These are phyloP conservation scores for Larimichthys crocea DNA, from an alignment of 2,113 vertebrate species.

Conservation along the genomic window DNA sequence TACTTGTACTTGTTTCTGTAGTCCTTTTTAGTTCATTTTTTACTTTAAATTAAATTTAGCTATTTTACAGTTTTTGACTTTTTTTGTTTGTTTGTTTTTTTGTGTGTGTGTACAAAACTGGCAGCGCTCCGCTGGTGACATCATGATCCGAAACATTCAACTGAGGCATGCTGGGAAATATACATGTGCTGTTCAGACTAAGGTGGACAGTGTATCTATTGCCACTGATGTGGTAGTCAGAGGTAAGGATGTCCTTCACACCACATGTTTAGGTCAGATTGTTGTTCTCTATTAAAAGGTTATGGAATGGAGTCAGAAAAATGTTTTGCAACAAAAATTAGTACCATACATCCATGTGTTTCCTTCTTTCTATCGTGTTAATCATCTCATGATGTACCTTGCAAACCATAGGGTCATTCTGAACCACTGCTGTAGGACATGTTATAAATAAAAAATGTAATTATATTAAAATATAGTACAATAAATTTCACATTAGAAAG, in stretches of 20 bases:
- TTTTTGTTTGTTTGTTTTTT: neutral
- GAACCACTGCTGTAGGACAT: neutral
- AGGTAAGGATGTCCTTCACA: conserved; percentile 81
- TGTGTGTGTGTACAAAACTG: neutral
- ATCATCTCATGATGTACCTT: neutral
- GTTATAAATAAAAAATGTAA: neutral
- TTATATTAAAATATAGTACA: neutral
- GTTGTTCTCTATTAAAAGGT: neutral
- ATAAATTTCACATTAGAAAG: neutral
- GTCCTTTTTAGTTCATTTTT: conserved; percentile 27
- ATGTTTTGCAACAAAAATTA: neutral
- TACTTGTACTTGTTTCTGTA: conserved; percentile 11
- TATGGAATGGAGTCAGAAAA: neutral
- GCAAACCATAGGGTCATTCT: neutral
- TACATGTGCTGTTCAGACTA: conserved; percentile 93
- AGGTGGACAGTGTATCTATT: conserved; percentile 92
- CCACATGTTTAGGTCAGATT: neutral
- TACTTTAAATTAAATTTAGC: neutral
- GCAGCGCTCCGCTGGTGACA: conserved; percentile 93
- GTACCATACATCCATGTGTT: neutral
- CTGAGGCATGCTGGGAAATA: conserved; percentile 96
- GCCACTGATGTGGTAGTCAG: conserved; percentile 94
- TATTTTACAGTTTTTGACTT: neutral
- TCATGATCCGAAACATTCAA: conserved; percentile 98
- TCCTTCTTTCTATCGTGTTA: no score